Evolutionary conservation across 2,113 vertebrate species (phyloP), one percentile per base, ranked within the genome.

Genomic region (Rissa tridactyla): DNA sequence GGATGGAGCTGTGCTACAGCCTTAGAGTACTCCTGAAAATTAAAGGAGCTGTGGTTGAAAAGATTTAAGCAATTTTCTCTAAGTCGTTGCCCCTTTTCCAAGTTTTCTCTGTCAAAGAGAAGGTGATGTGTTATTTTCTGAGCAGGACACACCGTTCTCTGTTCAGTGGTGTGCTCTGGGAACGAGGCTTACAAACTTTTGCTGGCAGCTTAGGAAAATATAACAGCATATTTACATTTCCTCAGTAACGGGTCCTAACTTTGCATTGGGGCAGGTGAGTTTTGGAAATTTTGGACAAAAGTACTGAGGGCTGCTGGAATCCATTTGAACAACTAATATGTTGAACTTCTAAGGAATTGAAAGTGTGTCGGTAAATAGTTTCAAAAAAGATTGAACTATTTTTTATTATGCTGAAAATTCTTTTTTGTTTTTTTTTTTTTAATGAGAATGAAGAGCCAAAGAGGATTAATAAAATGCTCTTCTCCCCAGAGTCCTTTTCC

Each of bases 381-480:
- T 85, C 58, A 93, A 93, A 93, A 93, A 91, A 96, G 73, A 75
- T 34, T 79, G 83, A 92, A 60, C 49, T 65, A 69, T 49, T 85
- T 94, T 95, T 96, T 90, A 90, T 94, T 91, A 88, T 27, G 76
- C 2, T 96, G 70, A 92, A 90, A 84, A 89, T 49, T 87, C 69
- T 54, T 71, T 77, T 80, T 82, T 86, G 9, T 40, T 40, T 40
- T 17, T 81, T 82, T 61, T 70, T 83, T 80, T 82, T 88, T 90
- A 57, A 86, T 86, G 78, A 77, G 81, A 91, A 76, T 15, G 81
- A 94, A 89, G 91, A 89, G 68, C 25, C 5, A 27, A 86, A 76
- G 81, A 77, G 73, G n/a, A 89, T 95, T 95, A 95, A 94, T 94
- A 94, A 91, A 44, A 96, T 73, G 58, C 42, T 82, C 16, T 77